Percentiles rank a stretch among this genome's conserved stretches.
Conservation (phyloP, 2,797 vertebrate genomes). For the Tapirus indicus region DNA sequence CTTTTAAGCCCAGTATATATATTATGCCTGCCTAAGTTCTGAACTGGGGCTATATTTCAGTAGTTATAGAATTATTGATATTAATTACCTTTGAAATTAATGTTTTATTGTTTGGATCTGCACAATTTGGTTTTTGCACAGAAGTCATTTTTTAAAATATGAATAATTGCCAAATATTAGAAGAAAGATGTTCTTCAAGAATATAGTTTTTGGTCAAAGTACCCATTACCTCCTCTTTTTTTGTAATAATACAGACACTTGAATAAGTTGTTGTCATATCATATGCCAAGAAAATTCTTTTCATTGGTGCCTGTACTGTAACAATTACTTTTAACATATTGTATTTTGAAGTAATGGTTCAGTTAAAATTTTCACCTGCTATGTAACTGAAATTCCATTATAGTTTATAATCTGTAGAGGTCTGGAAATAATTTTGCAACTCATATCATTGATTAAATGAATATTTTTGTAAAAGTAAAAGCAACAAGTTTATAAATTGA, state of each 20-base stretch:
- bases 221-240: conserved; percentile 85
- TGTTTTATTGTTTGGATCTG: conserved; percentile 89
- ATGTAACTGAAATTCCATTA: conserved; percentile 87
- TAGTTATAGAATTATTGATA: conserved; percentile 88
- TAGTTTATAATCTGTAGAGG: conserved; percentile 88
- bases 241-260: conserved; percentile 84
- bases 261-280: conserved; percentile 80
- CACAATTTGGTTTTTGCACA: conserved; percentile 89
- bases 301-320: conserved; percentile 92
- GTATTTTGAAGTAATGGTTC: conserved; percentile 89
- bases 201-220: conserved; percentile 83
- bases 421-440: conserved; percentile 91
- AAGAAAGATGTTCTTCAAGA: conserved; percentile 83
- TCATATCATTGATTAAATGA: conserved; percentile 91
- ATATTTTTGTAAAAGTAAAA: conserved; percentile 94
- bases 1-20: conserved; percentile 88
- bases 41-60: conserved; percentile 87
- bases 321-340: conserved; percentile 88
- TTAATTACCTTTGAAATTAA: conserved; percentile 88
- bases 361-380: conserved; percentile 89
- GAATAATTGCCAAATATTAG: conserved; percentile 87
- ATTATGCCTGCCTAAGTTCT: conserved; percentile 89
- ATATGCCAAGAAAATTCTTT: conserved; percentile 89
- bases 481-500: conserved; percentile 91
- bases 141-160: conserved; percentile 86